phyloP scores from a whole-genome alignment of 2,113 vertebrate species.

The Boulengeromyrus knoepffleri region DNA sequence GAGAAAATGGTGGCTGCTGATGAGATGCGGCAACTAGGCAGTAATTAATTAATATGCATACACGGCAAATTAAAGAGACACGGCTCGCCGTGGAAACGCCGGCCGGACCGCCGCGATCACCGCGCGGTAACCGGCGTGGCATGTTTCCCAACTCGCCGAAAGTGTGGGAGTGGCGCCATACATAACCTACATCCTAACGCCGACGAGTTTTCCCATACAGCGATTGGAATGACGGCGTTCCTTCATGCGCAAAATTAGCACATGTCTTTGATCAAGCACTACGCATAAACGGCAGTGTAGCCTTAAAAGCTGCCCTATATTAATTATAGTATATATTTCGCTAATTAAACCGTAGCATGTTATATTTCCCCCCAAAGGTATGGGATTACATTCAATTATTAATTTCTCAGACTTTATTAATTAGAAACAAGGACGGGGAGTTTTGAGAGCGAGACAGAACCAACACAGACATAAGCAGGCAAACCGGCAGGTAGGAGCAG shows the following conservation, averaged over 20 bases:
- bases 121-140: neutral
- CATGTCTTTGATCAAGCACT: slow-evolving; percentile 29
- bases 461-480: neutral
- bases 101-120: neutral
- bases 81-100: slow-evolving; percentile 16
- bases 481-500: neutral
- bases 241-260: slow-evolving; percentile 33
- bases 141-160: neutral
- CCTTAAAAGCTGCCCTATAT: slow-evolving; percentile 35
- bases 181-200: neutral
- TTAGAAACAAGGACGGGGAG: slow-evolving; percentile 34
- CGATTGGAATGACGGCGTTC: neutral
- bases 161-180: neutral
- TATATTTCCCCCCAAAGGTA: slow-evolving; percentile 34
- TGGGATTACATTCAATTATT: slow-evolving; percentile 47
- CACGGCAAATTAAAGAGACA: slow-evolving; percentile 9
- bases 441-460: neutral
- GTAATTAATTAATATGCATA: slow-evolving; percentile 47
- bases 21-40: slow-evolving; percentile 37
- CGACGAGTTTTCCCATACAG: neutral
- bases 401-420: slow-evolving; percentile 51
- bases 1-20: slow-evolving; percentile 32
- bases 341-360: slow-evolving; percentile 53
- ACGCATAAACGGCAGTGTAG: slow-evolving; percentile 32
- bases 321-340: slow-evolving; percentile 47